Base-by-base conservation (phyloP, 2,888 invertebrate genomes). In the Drosophila quinaria region DNA sequence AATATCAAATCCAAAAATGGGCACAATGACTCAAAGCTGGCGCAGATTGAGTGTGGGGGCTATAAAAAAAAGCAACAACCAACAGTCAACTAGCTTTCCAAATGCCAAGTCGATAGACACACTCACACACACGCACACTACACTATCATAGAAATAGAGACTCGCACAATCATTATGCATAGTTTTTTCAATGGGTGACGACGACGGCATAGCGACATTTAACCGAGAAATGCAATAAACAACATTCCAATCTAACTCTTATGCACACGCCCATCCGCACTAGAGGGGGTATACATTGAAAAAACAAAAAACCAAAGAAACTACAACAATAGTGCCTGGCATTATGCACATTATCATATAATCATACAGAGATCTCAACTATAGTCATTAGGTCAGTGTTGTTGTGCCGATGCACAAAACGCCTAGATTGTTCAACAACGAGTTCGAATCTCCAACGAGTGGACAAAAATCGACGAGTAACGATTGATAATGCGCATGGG, bases 181-280 rank as follows among this genome's bases (percentile, higher is more conserved):
- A 75, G 68, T 70, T 58, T 29, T 70, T 65, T 61, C 70, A 74
- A 61, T 63, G 61, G 74, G 42, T 67, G 80, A 58, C 65, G 71
- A 61, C 69, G 51, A 47, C 55, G 13, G 5, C 66, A 17, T 71
- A 51, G 52, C 83, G 72, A 75, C 76, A 82, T 85, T 82, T 80
- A 85, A 67, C 83, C 74, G 64, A 78, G 67, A 80, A 83, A 87
- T 83, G 84, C 81, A 87, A 81, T 84, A 79, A 87, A 81, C 81
- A 85, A 71, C 82, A 84, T 84, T 87, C 87, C 87, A 77, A 85
- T 77, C 71, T 75, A 71, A 85, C 72, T 79, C 56, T 51, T 69
- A 66, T 63, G 68, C 68, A 61, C 69, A 72, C 62, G 31, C 63
- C 59, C 39, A 44, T 3, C 22, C 22, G 25, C 39, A 22, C 39